Percentiles rank a stretch among this genome's conserved stretches.
Evolutionary conservation across 2,888 invertebrate species (phyloP).

Genomic region (Bhutanitis thaidina): DNA sequence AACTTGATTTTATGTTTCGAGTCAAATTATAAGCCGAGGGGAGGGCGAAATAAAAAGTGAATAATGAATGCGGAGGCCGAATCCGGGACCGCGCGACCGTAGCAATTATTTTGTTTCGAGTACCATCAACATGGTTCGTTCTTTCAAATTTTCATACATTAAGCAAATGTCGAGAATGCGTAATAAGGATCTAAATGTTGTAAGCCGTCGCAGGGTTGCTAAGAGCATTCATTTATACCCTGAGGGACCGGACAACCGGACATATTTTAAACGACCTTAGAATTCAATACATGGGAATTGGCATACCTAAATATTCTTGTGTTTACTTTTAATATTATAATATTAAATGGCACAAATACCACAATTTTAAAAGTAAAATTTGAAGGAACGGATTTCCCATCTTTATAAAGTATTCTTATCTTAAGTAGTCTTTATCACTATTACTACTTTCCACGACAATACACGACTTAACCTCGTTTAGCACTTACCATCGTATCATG

Average conservation of each 20-base stretch:
- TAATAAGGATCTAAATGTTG: slow-evolving; percentile 74
- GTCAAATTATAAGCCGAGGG: slow-evolving; percentile 78
- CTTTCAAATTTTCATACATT: slow-evolving; percentile 79
- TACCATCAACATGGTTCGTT: slow-evolving; percentile 77
- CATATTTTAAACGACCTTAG: slow-evolving; percentile 28
- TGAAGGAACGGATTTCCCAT: too few species aligned
- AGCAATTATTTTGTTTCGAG: slow-evolving; percentile 80
- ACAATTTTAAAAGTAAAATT: too few species aligned
- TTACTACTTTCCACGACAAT: too few species aligned
- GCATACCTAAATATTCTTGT: not conserved
- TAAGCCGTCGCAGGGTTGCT: slow-evolving; percentile 55
- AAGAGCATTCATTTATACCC: slow-evolving; percentile 59
- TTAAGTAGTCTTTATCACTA: too few species aligned
- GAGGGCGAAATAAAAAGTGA: slow-evolving; percentile 77
- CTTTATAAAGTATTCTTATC: too few species aligned
- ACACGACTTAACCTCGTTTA: too few species aligned
- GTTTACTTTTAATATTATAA: too few species aligned
- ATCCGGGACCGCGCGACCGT: slow-evolving; percentile 73
- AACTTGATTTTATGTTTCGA: slow-evolving; percentile 79
- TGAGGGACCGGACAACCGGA: slow-evolving; percentile 52
- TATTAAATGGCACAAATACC: too few species aligned
- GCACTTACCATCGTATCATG: slow-evolving; percentile 14
- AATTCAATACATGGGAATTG: slow-evolving; percentile 16
- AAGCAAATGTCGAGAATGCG: slow-evolving; percentile 76
- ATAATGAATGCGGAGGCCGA: slow-evolving; percentile 77